Conservation (phyloP, 1,140 invertebrate genomes). For the Diorhabda sublineata region DNA sequence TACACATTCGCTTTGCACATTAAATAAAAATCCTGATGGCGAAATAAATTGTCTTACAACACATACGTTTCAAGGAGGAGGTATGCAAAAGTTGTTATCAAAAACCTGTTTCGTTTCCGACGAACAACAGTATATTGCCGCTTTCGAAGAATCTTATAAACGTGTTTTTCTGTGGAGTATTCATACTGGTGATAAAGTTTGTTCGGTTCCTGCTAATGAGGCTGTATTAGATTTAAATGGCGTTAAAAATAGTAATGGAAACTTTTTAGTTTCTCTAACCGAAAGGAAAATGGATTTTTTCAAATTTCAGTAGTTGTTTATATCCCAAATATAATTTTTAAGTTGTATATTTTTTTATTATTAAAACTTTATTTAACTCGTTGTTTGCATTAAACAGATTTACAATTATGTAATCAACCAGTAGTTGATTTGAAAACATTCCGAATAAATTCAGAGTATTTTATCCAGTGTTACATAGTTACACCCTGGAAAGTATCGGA, state of each 20-base stretch:
- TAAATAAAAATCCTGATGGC: conserved; percentile 48
- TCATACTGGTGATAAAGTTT: conserved; percentile 44
- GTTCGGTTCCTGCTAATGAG: conserved; percentile 33
- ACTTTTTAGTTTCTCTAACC: conserved; percentile 36
- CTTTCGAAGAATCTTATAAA: conserved; percentile 61
- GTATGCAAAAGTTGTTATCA: conserved; percentile 59
- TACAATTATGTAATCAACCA: too few species aligned
- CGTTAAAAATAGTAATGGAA: conserved; percentile 31
- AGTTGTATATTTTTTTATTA: too few species aligned
- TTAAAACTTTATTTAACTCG: too few species aligned
- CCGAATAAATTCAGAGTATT: too few species aligned
- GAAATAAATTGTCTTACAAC: conserved; percentile 53
- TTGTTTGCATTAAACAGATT: too few species aligned
- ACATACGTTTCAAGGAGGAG: conserved; percentile 60
- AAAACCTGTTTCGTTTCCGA: conserved; percentile 57
- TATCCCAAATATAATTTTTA: too few species aligned
- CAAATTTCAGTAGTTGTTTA: conserved; percentile 28
- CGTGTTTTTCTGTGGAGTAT: conserved; percentile 65
- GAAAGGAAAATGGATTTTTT: conserved; percentile 42
- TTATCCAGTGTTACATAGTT: too few species aligned
- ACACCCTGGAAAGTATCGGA: too few species aligned
- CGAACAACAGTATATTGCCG: conserved; percentile 58
- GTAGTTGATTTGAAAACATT: too few species aligned
- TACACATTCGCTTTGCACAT: conserved; percentile 57
- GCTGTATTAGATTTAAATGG: conserved; percentile 38